Base-by-base conservation (phyloP, 92 coral and sea anemone genomes). In the Phenganax stokvisi region DNA sequence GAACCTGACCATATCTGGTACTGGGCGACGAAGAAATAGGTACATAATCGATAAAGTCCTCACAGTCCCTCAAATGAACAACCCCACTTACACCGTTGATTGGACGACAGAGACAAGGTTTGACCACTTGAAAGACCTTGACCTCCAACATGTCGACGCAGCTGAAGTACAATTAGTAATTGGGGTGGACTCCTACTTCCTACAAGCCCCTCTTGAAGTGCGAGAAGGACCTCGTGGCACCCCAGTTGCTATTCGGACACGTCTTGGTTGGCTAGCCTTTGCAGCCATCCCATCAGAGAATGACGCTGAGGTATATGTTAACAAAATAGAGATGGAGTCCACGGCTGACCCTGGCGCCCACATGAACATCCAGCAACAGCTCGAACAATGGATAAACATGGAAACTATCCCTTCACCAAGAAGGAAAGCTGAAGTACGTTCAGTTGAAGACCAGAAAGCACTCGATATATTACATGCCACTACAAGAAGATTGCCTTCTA, bases 331-430 rank as follows among this genome's bases (percentile, higher is more conserved):
- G 0, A 27, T 25, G 28, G 62, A 30, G n/a, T 9, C 30, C 10
- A n/a, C 13, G 30, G 9, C 53, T 12, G 67, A 61, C 1, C 20
- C n/a, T 5, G 67, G 76, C 56, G 28, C 90, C 54, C 71, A 72
- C 58, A 83, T 65, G 29, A 84, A 87, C 61, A 76, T 80, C 44
- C 77, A 85, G 7, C 72, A 77, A 74, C 65, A 74, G 12, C 76
- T 87, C 7, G 85, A 84, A 56, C 47, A 81, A 20, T 87, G 90
- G 88, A 80, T 81, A 68, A 84, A 81, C 52, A 80, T 87, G 16
- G 88, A 87, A 37, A 79, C 75, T 5, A 70, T 84, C 72, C 85
- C 85, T 9, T 56, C 85, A 71, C 57, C n/a, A 55, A 72, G 81
- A 74, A 81, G 81, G 58, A 59, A 54, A 27, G 80, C 78, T 15